Percentiles rank a stretch among this genome's conserved stretches.
phyloP scores from a whole-genome alignment of 2,113 vertebrate genomes.

The Nestor notabilis region DNA sequence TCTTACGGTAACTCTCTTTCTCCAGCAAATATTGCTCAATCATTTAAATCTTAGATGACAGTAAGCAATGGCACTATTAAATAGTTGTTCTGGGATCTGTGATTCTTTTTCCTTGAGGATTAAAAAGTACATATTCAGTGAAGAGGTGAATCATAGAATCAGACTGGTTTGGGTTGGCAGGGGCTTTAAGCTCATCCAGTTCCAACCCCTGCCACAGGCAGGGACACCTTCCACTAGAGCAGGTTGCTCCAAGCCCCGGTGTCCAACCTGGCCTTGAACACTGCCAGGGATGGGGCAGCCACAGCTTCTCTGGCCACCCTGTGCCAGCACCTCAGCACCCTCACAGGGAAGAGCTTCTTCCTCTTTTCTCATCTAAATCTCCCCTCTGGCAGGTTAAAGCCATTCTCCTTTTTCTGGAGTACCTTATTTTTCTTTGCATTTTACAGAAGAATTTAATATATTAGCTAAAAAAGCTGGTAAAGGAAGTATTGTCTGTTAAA shows the following conservation, averaged over 20 bases:
- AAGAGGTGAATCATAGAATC: not conserved
- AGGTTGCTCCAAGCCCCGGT: not conserved
- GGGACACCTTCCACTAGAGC: not conserved
- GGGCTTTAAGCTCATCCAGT: not conserved
- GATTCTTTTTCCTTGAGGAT: not conserved
- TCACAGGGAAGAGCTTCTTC: not conserved
- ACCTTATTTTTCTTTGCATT: not conserved
- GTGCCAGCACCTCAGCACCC: not conserved
- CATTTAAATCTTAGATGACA: not conserved
- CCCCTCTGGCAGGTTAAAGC: not conserved
- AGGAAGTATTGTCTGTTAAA: not conserved
- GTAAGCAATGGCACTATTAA: not conserved
- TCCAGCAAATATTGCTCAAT: conserved; percentile 45
- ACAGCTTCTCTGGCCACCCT: not conserved
- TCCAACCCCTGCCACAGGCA: not conserved
- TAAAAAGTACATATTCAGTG: not conserved
- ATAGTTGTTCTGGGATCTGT: not conserved
- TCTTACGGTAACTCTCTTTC: conserved; percentile 13
- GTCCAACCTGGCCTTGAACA: not conserved
- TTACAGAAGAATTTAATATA: not conserved
- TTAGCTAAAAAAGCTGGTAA: not conserved
- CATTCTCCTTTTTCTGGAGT: not conserved
- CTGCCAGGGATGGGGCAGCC: not conserved
- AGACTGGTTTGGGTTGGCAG: not conserved
- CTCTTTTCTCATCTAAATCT: not conserved